phyloP scores from a whole-genome alignment of 2,888 invertebrate genomes.

The Dolichomitus sp. region DNA sequence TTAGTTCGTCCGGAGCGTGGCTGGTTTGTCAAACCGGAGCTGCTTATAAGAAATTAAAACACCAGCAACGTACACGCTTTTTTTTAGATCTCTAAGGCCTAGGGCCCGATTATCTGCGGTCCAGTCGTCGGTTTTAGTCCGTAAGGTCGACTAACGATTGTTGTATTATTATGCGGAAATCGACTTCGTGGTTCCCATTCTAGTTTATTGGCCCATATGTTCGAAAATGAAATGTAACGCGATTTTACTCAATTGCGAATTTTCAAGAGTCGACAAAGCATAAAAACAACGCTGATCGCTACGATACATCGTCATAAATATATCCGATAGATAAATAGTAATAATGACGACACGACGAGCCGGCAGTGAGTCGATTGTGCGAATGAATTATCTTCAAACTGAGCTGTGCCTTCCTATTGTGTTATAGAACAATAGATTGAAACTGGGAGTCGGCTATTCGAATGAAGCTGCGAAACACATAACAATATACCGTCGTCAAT shows the following conservation, averaged over 20 bases:
- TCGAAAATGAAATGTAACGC: constrained; percentile 37
- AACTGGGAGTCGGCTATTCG: constrained; percentile 14
- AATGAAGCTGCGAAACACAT: constrained; percentile 3
- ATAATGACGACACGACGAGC: constrained; percentile 27
- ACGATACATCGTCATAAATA: background rate
- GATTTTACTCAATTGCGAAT: constrained; percentile 31
- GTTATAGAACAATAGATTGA: constrained; percentile 47
- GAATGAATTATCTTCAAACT: constrained; percentile 46
- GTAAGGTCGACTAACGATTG: constrained; percentile 30
- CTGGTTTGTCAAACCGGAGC: constrained; percentile 11
- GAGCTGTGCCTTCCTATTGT: constrained; percentile 57
- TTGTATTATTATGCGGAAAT: constrained; percentile 31
- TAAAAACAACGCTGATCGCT: background rate
- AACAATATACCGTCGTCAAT: constrained; percentile 31
- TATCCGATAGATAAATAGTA: constrained; percentile 10
- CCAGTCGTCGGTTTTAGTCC: constrained; percentile 30
- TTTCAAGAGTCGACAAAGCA: constrained; percentile 6
- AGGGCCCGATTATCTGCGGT: constrained; percentile 1
- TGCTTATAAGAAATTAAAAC: background rate
- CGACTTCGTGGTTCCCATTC: constrained; percentile 48
- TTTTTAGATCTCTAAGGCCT: constrained; percentile 27
- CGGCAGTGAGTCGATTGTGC: constrained; percentile 11
- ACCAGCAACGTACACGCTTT: background rate
- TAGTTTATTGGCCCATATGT: constrained; percentile 28
- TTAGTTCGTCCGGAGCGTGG: constrained; percentile 33